Conservation (phyloP, 2,797 vertebrate species). For the Chelon labrosus region DNA sequence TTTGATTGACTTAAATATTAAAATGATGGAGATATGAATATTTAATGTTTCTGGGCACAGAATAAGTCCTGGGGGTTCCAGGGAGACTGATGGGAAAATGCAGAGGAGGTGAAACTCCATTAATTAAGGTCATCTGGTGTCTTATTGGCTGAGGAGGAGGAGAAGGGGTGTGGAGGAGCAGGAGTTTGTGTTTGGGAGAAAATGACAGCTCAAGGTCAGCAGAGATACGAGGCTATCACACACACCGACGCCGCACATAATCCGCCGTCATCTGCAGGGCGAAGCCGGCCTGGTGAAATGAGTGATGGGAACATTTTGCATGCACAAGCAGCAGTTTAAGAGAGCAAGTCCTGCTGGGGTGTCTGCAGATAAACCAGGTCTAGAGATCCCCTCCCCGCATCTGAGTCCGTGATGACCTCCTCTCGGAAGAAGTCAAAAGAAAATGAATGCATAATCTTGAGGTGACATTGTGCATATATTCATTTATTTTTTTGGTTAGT, state of each 20-base stretch:
- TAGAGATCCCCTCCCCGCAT: conserved; percentile 5
- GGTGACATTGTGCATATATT: not conserved
- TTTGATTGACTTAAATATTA: conserved; percentile 72
- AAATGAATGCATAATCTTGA: not conserved
- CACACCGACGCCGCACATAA: conserved; percentile 27
- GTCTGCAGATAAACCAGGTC: conserved; percentile 3
- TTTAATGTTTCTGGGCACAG: conserved; percentile 68
- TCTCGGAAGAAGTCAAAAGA: not conserved
- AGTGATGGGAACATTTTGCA: conserved; percentile 30
- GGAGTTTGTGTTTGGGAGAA: conserved; percentile 26
- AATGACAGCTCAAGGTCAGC: conserved; percentile 65
- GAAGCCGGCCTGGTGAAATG: conserved; percentile 32
- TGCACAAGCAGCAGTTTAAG: conserved; percentile 17
- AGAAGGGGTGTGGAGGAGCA: not conserved
- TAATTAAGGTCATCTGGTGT: conserved; percentile 71
- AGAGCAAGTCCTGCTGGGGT: conserved; percentile 14
- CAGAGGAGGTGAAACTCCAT: conserved; percentile 54
- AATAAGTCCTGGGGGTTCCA: conserved; percentile 44
- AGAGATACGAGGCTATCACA: conserved; percentile 40
- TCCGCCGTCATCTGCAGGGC: conserved; percentile 26
- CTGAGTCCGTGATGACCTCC: conserved; percentile 19
- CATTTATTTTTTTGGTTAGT: no score
- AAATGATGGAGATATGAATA: conserved; percentile 72
- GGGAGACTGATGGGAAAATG: conserved; percentile 58
- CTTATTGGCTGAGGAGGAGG: conserved; percentile 40